These are phyloP conservation scores for Oceanites oceanicus DNA, from an alignment of 2,113 vertebrate genomes.

Conservation along the genomic window DNA sequence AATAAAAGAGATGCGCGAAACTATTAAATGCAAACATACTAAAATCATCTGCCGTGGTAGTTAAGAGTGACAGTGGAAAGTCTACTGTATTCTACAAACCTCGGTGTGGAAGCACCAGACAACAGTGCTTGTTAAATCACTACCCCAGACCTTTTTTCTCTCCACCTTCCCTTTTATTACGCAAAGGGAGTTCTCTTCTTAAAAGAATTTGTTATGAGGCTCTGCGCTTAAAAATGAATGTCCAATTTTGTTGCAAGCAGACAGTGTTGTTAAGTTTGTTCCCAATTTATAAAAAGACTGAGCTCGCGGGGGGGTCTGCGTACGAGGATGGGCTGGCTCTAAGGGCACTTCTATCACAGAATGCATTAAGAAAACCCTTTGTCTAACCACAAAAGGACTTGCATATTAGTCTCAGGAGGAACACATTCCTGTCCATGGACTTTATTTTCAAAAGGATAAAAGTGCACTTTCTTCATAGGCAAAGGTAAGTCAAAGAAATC, in stretches of 20 bases:
- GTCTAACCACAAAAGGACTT: slow-evolving; percentile 52
- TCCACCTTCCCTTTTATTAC: slow-evolving; percentile 19
- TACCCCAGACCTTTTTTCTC: slow-evolving; percentile 29
- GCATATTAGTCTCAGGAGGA: slow-evolving; percentile 42
- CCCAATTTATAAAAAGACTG: slow-evolving; percentile 40
- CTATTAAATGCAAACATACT: neutral
- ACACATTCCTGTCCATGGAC: neutral
- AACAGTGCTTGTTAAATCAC: slow-evolving; percentile 32
- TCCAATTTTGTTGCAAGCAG: slow-evolving; percentile 47
- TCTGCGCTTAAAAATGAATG: slow-evolving; percentile 48
- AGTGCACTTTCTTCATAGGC: slow-evolving; percentile 24
- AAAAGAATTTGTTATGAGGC: slow-evolving; percentile 52
- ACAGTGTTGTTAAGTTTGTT: slow-evolving; percentile 45
- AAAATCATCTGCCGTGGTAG: neutral
- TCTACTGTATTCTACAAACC: neutral
- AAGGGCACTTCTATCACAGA: slow-evolving; percentile 68
- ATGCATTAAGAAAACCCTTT: slow-evolving; percentile 66
- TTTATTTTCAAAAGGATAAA: slow-evolving; percentile 46
- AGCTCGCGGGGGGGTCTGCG: slow-evolving; percentile 1
- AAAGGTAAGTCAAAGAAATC: slow-evolving; percentile 61
- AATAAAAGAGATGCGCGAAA: neutral
- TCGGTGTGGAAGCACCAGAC: neutral
- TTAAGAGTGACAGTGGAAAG: neutral
- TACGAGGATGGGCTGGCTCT: slow-evolving; percentile 42
- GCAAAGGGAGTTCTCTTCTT: slow-evolving; percentile 42